Percentiles rank a stretch among this genome's conserved stretches.
Evolutionary conservation across 2,113 vertebrate genomes (phyloP).

Genomic region (Stomatorhinus ivindoensis): DNA sequence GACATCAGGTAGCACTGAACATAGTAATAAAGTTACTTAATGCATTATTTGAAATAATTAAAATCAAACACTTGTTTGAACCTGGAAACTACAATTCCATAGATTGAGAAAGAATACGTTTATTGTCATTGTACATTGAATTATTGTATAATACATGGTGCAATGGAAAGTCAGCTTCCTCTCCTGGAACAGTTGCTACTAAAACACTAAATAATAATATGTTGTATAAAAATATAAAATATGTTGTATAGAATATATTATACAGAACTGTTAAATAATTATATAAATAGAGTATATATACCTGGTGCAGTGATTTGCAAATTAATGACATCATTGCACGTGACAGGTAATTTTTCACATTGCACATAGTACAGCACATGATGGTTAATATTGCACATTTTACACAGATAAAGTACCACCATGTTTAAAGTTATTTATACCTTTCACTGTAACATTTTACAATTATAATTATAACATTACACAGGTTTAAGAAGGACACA

Average conservation of each 20-base stretch:
- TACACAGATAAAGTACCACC: neutral
- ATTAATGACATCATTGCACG: neutral
- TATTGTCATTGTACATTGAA: neutral
- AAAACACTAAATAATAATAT: neutral
- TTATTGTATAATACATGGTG: neutral
- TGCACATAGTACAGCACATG: neutral
- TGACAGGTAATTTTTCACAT: neutral
- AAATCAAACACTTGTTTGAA: neutral
- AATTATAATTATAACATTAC: neutral
- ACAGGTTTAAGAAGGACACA: neutral
- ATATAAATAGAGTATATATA: neutral
- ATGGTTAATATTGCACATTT: neutral
- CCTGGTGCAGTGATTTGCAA: neutral
- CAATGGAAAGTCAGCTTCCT: neutral
- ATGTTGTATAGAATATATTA: neutral
- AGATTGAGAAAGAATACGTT: neutral
- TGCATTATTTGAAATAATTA: neutral
- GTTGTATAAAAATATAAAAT: neutral
- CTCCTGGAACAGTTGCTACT: neutral
- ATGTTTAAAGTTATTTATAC: neutral
- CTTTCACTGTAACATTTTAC: neutral
- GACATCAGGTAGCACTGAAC: neutral
- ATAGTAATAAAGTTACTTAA: neutral
- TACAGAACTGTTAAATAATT: neutral
- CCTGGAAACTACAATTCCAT: neutral